Base-by-base conservation (phyloP, 2,113 vertebrate genomes). In the Notarius quadriscutis region DNA sequence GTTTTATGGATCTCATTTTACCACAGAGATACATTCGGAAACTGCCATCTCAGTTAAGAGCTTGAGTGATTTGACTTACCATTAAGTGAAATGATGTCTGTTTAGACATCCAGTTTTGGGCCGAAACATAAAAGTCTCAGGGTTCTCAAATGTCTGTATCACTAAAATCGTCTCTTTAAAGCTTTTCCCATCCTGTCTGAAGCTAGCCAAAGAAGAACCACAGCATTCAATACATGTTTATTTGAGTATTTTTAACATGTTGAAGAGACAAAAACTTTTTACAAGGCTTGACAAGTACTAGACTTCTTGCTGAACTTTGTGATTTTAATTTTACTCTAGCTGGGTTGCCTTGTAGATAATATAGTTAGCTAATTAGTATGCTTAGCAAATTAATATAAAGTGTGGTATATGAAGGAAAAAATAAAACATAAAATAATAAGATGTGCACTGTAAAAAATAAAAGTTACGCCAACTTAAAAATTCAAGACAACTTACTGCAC, bases 41-140 rank as follows among this genome's bases (percentile, higher is more conserved):
- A 95, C 94, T 93, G 92, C 93, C 91, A 74, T 92, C 91, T 92
- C 90, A 90, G 92, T 91, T 93, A 86, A 89, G 87, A 92, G 90
- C 88, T 89, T 72, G 91, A 91, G 92, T 92, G 92, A 92, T 94
- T 91, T 86, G 75, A 93, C 63, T 88, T 89, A 75, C 67, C 65
- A 34, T 92, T 81, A 89, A 93, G 91, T 89, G 88, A 93, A 84
- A 83, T 81, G 75, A 65, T 87, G 90, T 88, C 87, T 63, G 86
- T 83, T 89, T 88, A 85, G 88, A 87, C 84, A 81, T 79, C 60
- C 65, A 55, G 53, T 88, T 57, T 74, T 85, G 57, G 9, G 82
- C 80, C 80, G 62, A 82, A 81, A 90, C 55, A 89, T 84, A 90
- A 63, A 83, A 67, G 27, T 83, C 81, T 53, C 81, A 83, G 48